These are phyloP conservation scores for rat (Rattus norvegicus) DNA, from an alignment of 2,113 vertebrate genomes.

Conservation along the genomic window DNA sequence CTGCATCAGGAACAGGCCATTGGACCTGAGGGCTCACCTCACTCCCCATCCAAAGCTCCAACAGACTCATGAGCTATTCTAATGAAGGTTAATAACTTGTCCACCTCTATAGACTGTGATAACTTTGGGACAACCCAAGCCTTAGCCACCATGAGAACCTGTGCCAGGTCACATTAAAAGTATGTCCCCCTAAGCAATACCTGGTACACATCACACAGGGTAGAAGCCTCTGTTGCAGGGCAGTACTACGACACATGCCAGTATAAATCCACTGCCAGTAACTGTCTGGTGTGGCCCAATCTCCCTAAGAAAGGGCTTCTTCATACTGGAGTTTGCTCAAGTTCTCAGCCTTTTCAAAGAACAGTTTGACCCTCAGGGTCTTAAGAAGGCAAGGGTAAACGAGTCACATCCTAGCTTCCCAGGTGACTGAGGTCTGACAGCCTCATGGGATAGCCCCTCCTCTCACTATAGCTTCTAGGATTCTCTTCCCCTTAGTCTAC, in stretches of 20 bases:
- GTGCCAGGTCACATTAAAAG: not conserved
- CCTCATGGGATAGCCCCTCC: not conserved
- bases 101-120: rapidly evolving
- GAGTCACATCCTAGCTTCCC: rapidly evolving
- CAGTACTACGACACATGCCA: rapidly evolving
- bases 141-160: not conserved
- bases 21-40: rapidly evolving
- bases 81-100: not conserved
- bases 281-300: not conserved
- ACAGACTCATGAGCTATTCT: not conserved
- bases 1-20: not conserved
- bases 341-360: not conserved
- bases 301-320: not conserved
- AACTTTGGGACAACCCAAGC: rapidly evolving
- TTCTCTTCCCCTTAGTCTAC: not conserved
- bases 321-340: rapidly evolving
- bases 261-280: rapidly evolving
- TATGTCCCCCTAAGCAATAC: not conserved
- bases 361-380: not conserved
- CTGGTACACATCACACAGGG: not conserved
- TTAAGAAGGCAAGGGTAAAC: rapidly evolving
- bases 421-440: not conserved
- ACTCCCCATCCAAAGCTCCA: rapidly evolving
- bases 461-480: not conserved
- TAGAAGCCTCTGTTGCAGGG: rapidly evolving